Percentiles rank a stretch among this genome's conserved stretches.
phyloP scores from a whole-genome alignment of 2,113 vertebrate species.

The Pelmatolapia mariae region DNA sequence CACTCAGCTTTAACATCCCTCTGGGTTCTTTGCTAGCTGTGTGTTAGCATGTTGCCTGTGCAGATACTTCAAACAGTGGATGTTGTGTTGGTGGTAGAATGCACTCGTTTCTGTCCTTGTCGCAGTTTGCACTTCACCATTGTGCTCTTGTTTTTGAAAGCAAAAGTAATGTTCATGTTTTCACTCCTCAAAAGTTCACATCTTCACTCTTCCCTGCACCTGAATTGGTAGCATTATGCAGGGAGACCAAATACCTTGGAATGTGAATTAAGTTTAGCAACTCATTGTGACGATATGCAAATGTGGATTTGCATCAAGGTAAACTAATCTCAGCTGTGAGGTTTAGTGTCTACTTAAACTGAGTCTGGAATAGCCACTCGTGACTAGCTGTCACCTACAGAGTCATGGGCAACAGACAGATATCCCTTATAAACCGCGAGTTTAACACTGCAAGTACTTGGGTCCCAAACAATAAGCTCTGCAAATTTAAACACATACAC shows the following conservation, averaged over 20 bases:
- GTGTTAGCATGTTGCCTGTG: neutral
- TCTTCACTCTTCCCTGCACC: neutral
- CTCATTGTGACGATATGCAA: neutral
- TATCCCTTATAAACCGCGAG: accelerated
- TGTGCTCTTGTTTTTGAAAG: neutral
- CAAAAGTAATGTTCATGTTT: neutral
- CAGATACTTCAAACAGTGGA: neutral
- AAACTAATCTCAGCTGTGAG: neutral
- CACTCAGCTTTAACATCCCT: neutral
- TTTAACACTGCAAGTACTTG: neutral
- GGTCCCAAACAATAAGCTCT: neutral
- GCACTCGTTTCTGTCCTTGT: neutral
- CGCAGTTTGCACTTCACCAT: accelerated
- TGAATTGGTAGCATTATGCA: neutral
- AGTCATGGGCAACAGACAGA: neutral
- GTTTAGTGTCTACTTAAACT: neutral
- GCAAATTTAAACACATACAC: neutral
- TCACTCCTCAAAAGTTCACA: neutral
- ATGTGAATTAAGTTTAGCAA: neutral
- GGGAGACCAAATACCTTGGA: neutral
- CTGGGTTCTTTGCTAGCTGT: neutral
- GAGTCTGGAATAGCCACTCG: neutral
- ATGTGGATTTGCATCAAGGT: neutral
- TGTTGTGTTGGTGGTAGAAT: neutral
- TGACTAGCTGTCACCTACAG: neutral